Base-by-base conservation (phyloP, 2,113 vertebrate genomes). In the Plestiodon gilberti region DNA sequence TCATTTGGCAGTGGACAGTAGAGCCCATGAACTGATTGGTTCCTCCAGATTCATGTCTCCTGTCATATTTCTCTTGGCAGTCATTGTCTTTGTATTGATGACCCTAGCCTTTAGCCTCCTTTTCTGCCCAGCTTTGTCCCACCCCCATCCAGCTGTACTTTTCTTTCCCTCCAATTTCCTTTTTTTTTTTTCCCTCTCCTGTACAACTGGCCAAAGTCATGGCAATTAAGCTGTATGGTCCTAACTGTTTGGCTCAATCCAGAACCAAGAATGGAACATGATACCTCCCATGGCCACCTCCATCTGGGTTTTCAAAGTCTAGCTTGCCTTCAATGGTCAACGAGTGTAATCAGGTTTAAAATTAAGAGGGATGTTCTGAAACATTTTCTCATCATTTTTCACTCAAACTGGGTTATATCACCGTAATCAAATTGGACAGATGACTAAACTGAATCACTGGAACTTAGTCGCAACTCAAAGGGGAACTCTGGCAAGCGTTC, bases 351-450 rank as follows among this genome's bases (percentile, higher is more conserved):
- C 61, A 7, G 0, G 88, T 52, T 79, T 71, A n/a, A 57, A 88
- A 77, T 79, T 69, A 78, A 48, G n/a, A 90, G 64, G 62, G 38
- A 84, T 25, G 59, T 76, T 89, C 82, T 86, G 84, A 90, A 89
- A 89, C 40, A 79, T 67, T 91, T 52, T 18, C 73, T 90, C 76
- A 65, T 88, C 85, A 62, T 83, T 90, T 91, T 88, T 30, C 84
- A 23, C 73, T 75, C 57, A 90, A 80, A 91, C 40, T 59, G 86
- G 81, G 85, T 91, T 92, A 35, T 71, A 61, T 81, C 70, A 0
- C 62, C 57, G 30, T 87, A 82, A 91, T 92, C 86, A 88, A 90
- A 94, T 74, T 67, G 0, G 28, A 76, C 74, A 64, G 25, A 81
- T 10, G 81, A 85, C 87, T 64, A 84, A 76, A 35, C 81, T 71